phyloP scores from a whole-genome alignment of 2,113 vertebrate species.

The Notarius lentiginosus region DNA sequence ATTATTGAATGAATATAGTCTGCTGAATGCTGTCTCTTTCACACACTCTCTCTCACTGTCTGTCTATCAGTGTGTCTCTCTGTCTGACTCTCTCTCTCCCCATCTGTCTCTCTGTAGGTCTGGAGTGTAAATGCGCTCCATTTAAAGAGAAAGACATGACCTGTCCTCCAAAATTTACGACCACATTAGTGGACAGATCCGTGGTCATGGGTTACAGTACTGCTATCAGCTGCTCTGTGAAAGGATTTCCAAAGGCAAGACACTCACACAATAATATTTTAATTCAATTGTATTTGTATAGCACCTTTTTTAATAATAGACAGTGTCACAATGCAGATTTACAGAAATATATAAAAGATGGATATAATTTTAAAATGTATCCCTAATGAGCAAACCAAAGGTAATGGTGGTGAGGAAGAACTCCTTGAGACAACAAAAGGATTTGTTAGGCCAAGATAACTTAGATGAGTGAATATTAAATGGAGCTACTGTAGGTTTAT shows the following conservation, averaged over 20 bases:
- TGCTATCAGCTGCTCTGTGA: conserved; percentile 84
- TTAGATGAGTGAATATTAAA: not conserved
- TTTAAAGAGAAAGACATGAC: conserved; percentile 80
- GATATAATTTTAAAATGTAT: too few relatives aligned
- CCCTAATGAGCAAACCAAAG: too few relatives aligned
- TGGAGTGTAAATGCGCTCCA: conserved; percentile 62
- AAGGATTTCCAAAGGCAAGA: conserved; percentile 81
- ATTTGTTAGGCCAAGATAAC: too few relatives aligned
- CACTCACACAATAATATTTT: not conserved
- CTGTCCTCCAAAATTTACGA: conserved; percentile 80
- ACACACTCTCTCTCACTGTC: not conserved
- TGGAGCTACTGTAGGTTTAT: too few relatives aligned
- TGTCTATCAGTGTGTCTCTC: not conserved
- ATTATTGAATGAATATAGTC: not conserved
- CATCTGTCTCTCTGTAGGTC: conserved; percentile 59
- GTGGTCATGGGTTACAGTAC: conserved; percentile 82
- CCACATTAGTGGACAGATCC: conserved; percentile 78
- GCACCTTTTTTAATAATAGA: not conserved
- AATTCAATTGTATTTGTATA: not conserved
- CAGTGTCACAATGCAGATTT: not conserved
- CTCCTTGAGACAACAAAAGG: too few relatives aligned
- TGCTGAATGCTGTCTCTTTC: not conserved
- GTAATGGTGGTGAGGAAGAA: too few relatives aligned
- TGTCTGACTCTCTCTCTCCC: not conserved
- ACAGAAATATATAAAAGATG: not conserved